Evolutionary conservation across 2,888 invertebrate species (phyloP), one percentile per base, ranked within the genome.

Genomic region (Lutraria lutraria): DNA sequence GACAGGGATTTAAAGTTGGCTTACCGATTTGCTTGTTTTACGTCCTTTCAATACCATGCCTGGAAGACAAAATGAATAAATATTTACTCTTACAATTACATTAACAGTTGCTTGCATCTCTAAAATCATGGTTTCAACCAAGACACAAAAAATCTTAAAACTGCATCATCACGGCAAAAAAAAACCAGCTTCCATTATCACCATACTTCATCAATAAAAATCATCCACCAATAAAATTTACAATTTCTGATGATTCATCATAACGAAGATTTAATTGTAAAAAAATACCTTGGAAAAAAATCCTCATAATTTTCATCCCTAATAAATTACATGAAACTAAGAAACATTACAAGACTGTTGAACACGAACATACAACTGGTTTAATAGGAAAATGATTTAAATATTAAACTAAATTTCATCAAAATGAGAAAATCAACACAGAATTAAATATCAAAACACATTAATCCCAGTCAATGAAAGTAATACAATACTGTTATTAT

Each of bases 31-130:
- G 68, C 88, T 88, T 60, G 90, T 89, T 88, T 87, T 92, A 81
- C 86, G 92, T 76, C 93, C 90, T 83, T 90, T 92, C 68, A 88
- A 86, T 68, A 94, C 94, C n/a, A 94, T 88, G 31, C 95, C 95
- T 95, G 91, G 34, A 88, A 91, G 79, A 88, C 10, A 12, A n/a
- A 87, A 76, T 53, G 12, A 68, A 60, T n/a, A n/a, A 43, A 43
- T 0, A 60, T 60, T 60, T 3, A 63, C 19, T n/a, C 63, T 43
- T 2, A 63, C 63, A 63, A n/a, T 81, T 52, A 29, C 81, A 43
- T 43, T 43, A 43, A 43, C 43, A 43, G 8, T 4, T 43, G 43
- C 43, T 43, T 8, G 8, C 43, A 43, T 43, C 43, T 43, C 43
- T 43, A 82, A 25, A 82, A 52, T 19, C 29, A 31, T 29, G 4